Evolutionary conservation across 2,113 vertebrate genomes (phyloP), one percentile per base, ranked within the genome.

Genomic region (Dolichallabes microphthalmus): DNA sequence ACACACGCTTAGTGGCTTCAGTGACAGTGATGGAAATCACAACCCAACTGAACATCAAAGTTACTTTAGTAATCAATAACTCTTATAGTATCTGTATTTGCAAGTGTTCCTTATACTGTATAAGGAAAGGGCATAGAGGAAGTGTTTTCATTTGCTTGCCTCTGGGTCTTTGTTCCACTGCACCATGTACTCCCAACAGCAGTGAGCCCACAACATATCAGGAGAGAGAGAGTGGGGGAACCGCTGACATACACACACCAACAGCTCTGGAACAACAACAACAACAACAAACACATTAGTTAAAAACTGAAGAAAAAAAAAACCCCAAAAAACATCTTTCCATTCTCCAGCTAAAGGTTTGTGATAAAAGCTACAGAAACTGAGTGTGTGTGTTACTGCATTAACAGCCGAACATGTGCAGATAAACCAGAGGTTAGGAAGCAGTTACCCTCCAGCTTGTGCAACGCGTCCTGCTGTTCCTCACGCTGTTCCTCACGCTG

Each of bases 111-210:
- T 35, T 35, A 35, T 35, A n/a, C n/a, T n/a, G n/a, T n/a, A 45
- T 45, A 8, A 45, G 45, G 45, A 45, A 45, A 45, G 45, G 6
- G 6, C 7, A 45, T 25, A 22, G 25, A 19, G 25, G 69, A 45
- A 22, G 19, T 3, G 14, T 71, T 39, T 71, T 45, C 32, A 45
- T 0, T 4, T 15, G 52, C 53, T 68, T 82, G 97, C 98, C 98
- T 99, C 98, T 0, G 97, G 96, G 90, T 99, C 97, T 90, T 97
- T 98, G 92, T 99, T 99, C 98, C 98, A 99, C 91, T 98, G 98
- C 32, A 99, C 97, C 27, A 99, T 96, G 2, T 97, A 98, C 63
- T 99, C 98, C 98, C 98, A 99, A 89, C 96, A 97, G 91, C 97
- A 99, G 86, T 99, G 97, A 0, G 98, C 95, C 0, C 96, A 96